phyloP scores from a whole-genome alignment of 92 coral and sea anemone genomes.

The Pocillopora grandis region DNA sequence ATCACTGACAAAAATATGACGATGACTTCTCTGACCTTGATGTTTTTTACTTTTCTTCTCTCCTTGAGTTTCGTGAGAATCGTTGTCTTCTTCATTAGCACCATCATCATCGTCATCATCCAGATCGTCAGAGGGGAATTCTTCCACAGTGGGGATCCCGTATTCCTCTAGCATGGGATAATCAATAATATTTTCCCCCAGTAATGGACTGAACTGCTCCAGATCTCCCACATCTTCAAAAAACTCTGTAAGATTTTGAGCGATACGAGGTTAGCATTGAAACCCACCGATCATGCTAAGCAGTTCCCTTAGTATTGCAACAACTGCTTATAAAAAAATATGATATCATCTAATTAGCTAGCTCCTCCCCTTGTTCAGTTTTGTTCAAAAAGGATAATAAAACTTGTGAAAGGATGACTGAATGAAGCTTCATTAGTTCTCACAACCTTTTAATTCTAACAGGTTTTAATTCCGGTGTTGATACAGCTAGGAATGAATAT shows the following conservation, averaged over 20 bases:
- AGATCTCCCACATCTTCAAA: slow-evolving; percentile 19
- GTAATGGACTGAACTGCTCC: slow-evolving; percentile 31
- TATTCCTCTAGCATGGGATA: slow-evolving; percentile 58
- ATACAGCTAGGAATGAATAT: too few species aligned
- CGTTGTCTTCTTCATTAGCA: not conserved
- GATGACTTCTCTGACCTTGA: slow-evolving; percentile 15
- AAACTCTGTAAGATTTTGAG: slow-evolving; percentile 4
- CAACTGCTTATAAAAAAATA: too few species aligned
- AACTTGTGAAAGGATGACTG: too few species aligned
- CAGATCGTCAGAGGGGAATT: slow-evolving; percentile 25
- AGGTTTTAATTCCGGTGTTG: too few species aligned
- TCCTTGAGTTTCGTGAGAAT: slow-evolving; percentile 9
- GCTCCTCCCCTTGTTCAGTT: too few species aligned
- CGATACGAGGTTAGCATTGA: too few species aligned
- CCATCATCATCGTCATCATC: slow-evolving; percentile 16
- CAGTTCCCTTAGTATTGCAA: too few species aligned
- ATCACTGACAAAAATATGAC: not conserved
- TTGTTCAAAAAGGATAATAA: too few species aligned
- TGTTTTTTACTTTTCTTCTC: slow-evolving; percentile 7
- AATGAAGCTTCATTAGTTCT: too few species aligned
- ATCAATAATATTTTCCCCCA: slow-evolving; percentile 31
- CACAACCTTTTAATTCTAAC: too few species aligned
- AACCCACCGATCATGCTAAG: too few species aligned
- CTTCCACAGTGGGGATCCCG: slow-evolving; percentile 53
- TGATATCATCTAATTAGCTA: too few species aligned